Evolutionary conservation across 53 echinoderm and acorn worm genomes (phyloP), one percentile per base, ranked within the genome.

Genomic region (Echinometra lucunter): DNA sequence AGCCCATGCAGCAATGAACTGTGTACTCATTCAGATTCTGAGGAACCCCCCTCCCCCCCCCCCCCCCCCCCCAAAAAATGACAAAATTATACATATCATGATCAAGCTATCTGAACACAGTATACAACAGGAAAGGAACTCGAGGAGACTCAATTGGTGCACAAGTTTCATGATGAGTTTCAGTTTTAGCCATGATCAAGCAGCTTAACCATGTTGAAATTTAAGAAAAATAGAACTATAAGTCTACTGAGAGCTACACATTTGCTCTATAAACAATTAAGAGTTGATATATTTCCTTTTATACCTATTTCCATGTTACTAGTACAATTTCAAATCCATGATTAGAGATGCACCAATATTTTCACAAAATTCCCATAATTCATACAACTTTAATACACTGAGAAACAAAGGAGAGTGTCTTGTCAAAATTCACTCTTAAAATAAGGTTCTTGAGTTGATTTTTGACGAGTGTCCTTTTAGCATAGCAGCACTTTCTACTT

Each of bases 271-370:
- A 47, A 85, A 21, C 3, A 13, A 85, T 85, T 49, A 11, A 47
- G 85, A 85, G 85, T 85, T 85, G 85, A 85, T 85, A 85, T 49
- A 85, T 45, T 34, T 5, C n/a, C n/a, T n/a, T n/a, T n/a, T n/a
- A n/a, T n/a, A 74, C 16, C 34, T 74, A 9, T n/a, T 47, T 49
- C 49, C 49, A 47, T 85, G 85, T 49, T 85, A n/a, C n/a, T n/a
- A n/a, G 47, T 85, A 85, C 85, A 85, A 85, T 85, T 85, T 30
- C 47, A 85, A 78, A 85, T n/a, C 49, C 85, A 85, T 85, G 85
- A 85, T 49, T 85, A 10, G 6, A 74, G 34, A 63, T 63, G 21
- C 63, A 27, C 23, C 25, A 21, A 19, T 78, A 21, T 30, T 21
- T 38, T 18, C 38, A 23, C 16, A 42, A 42, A 15, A 40, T 42